phyloP scores from a whole-genome alignment of 2,113 vertebrate genomes.

The Gopherus flavomarginatus region DNA sequence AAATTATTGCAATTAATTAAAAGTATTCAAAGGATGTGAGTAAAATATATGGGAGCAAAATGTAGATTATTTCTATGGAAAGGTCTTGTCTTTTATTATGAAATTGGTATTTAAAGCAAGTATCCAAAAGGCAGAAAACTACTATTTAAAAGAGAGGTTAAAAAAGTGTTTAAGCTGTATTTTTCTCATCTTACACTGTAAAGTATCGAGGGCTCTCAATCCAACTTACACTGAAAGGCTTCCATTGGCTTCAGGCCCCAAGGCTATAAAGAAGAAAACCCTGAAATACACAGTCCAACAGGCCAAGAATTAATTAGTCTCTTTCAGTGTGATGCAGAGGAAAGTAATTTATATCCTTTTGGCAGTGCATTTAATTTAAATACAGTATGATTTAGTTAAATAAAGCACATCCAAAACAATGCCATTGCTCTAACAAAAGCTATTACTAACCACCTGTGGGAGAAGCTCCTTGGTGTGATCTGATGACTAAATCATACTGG shows the following conservation, averaged over 20 bases:
- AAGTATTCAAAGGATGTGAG: neutral
- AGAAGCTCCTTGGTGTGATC: neutral
- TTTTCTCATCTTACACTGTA: neutral
- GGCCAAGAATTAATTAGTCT: neutral
- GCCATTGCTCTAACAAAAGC: neutral
- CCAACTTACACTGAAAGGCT: neutral
- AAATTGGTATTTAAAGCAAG: neutral
- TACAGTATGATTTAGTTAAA: neutral
- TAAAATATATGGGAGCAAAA: neutral
- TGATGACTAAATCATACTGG: neutral
- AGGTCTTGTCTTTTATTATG: neutral
- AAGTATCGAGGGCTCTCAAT: neutral
- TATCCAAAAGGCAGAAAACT: neutral
- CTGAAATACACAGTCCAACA: neutral
- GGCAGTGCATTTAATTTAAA: neutral
- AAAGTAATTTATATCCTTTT: neutral
- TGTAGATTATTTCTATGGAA: neutral
- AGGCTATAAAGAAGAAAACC: neutral
- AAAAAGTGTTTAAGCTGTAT: neutral
- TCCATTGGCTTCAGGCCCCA: neutral
- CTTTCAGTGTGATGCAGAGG: neutral
- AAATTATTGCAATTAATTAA: neutral
- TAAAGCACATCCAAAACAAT: neutral
- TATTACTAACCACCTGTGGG: neutral
- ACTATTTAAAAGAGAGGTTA: neutral